Percentiles rank a stretch among this genome's conserved stretches.
Conservation (phyloP, 2,113 vertebrate species). For the Lethenteron reissneri region DNA sequence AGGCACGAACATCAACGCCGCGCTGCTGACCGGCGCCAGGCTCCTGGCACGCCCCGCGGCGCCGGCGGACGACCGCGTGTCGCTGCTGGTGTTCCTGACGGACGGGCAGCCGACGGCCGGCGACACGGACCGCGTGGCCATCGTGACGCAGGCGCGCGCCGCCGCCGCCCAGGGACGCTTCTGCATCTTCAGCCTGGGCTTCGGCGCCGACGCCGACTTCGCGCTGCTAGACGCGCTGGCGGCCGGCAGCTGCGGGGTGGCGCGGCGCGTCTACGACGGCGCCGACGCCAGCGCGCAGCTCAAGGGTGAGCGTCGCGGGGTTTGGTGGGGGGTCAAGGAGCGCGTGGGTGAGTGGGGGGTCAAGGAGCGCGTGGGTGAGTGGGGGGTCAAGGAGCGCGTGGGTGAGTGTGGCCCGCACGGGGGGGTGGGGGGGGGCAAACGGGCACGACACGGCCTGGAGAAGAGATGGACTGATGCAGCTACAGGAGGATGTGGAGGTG, state of each 20-base stretch:
- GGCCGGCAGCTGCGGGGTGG: conserved; percentile 33
- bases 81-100: conserved; percentile 43
- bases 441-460: too few relatives aligned
- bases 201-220: conserved; percentile 45
- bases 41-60: conserved; percentile 19
- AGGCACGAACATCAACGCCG: conserved; percentile 54
- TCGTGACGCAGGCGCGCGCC: conserved; percentile 30
- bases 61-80: conserved; percentile 17
- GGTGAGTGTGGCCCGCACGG: too few relatives aligned
- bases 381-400: too few relatives aligned
- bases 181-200: conserved; percentile 43
- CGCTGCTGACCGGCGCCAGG: conserved; percentile 36
- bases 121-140: conserved; percentile 24
- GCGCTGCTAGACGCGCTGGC: conserved; percentile 30
- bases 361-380: conserved; percentile 24
- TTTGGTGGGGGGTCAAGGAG: conserved; percentile 37
- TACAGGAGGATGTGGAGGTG: too few relatives aligned
- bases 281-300: conserved; percentile 34
- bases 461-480: too few relatives aligned
- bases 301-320: conserved; percentile 40
- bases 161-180: conserved; percentile 20
- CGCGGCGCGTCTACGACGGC: conserved; percentile 36
- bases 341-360: conserved; percentile 38
- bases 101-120: conserved; percentile 48
- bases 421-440: too few relatives aligned